phyloP scores from a whole-genome alignment of 1,140 invertebrate genomes.

The Grapholita molesta region DNA sequence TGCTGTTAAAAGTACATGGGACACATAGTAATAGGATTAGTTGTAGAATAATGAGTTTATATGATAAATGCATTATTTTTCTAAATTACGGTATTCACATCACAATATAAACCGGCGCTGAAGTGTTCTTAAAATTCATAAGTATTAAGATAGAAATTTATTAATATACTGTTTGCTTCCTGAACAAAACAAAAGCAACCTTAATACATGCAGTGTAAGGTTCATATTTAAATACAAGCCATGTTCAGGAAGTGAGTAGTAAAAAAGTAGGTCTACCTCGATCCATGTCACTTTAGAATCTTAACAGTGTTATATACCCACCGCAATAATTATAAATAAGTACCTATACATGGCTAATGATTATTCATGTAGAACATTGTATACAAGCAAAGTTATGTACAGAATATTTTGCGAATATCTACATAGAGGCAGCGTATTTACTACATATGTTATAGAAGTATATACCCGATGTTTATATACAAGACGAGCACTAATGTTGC shows the following conservation, averaged over 20 bases:
- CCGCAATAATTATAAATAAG: constrained; percentile 14
- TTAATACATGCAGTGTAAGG: background rate
- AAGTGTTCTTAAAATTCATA: constrained; percentile 12
- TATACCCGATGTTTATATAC: constrained; percentile 35
- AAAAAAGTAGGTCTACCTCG: constrained; percentile 8
- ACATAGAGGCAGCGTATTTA: constrained; percentile 70
- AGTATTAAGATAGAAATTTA: constrained; percentile 8
- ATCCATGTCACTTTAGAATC: constrained; percentile 16
- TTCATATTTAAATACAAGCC: background rate
- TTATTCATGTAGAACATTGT: constrained; percentile 50
- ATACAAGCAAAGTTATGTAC: constrained; percentile 44
- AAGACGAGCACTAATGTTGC: constrained; percentile 46
- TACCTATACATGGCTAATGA: constrained; percentile 3
- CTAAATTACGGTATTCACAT: constrained; percentile 13
- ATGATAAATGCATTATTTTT: constrained; percentile 5
- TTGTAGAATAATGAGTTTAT: background rate
- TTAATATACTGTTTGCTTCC: background rate
- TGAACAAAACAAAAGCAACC: background rate
- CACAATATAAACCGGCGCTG: background rate
- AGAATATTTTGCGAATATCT: constrained; percentile 72
- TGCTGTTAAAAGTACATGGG: constrained; percentile 11
- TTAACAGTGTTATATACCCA: constrained; percentile 16
- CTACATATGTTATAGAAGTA: constrained; percentile 49
- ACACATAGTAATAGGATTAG: constrained; percentile 3
- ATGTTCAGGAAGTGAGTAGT: background rate